Conservation (phyloP, 92 coral and sea anemone genomes). For the Chrysogorgia sp. region DNA sequence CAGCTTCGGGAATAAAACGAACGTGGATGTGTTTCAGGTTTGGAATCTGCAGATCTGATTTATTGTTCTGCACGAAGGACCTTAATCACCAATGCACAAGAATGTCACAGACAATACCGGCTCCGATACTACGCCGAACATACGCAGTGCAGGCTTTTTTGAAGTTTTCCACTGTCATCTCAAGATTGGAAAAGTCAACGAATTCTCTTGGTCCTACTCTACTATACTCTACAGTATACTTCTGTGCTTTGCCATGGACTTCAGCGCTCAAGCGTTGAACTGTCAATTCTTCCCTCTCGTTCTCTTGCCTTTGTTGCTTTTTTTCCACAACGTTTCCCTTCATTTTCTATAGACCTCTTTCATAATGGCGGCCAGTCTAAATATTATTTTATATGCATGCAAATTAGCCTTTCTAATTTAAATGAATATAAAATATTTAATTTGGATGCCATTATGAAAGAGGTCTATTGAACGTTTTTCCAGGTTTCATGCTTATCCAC, state of each 20-base stretch:
- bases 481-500: background rate
- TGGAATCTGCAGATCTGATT: slow-evolving; percentile 13
- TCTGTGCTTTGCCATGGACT: too few relatives aligned
- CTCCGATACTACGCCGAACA: background rate
- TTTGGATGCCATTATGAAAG: too few relatives aligned
- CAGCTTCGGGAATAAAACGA: slow-evolving; percentile 17
- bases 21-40: slow-evolving; percentile 7
- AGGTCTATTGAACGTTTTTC: background rate
- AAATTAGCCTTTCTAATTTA: background rate
- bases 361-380: too few relatives aligned
- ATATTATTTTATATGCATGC: too few relatives aligned
- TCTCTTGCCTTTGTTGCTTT: background rate
- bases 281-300: too few relatives aligned
- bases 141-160: background rate
- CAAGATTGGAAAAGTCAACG: background rate
- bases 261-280: too few relatives aligned
- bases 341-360: too few relatives aligned
- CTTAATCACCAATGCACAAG: slow-evolving; percentile 8
- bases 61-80: slow-evolving; percentile 8
- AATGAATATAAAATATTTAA: too few relatives aligned
- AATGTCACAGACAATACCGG: too few relatives aligned
- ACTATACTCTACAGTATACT: too few relatives aligned
- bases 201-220: slow-evolving; percentile 9
- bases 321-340: background rate
- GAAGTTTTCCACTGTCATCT: slow-evolving; percentile 3